Conservation (phyloP, 1,140 invertebrate species). For the Liolophura sinensis region DNA sequence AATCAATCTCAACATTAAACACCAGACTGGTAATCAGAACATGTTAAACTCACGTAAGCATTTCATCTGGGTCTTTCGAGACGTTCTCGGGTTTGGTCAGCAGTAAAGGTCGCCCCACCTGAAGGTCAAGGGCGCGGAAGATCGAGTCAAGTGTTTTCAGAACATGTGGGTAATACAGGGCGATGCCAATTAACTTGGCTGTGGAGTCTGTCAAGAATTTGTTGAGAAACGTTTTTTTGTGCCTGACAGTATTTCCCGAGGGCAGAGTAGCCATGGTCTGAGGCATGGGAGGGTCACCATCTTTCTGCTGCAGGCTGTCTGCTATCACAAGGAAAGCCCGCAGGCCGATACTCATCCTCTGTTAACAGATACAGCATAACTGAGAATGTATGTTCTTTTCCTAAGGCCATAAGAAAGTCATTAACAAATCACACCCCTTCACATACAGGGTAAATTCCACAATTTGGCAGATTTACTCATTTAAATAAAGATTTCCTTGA, state of each 20-base stretch:
- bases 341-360: conserved; percentile 96
- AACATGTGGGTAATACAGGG: conserved; percentile 93
- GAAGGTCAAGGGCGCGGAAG: conserved; percentile 89
- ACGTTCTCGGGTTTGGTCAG: conserved; percentile 95
- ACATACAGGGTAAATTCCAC: too few relatives aligned
- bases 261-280: conserved; percentile 90
- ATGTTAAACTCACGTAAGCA: conserved; percentile 71
- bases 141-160: conserved; percentile 96
- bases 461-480: too few relatives aligned
- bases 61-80: conserved; percentile 94
- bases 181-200: conserved; percentile 93
- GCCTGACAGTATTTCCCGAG: conserved; percentile 87
- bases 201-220: conserved; percentile 75
- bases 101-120: conserved; percentile 93
- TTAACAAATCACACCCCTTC: too few relatives aligned
- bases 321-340: conserved; percentile 95
- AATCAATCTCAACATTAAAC: too few relatives aligned
- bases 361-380: conserved; percentile 7
- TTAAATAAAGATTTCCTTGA: too few relatives aligned
- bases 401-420: too few relatives aligned
- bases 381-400: too few relatives aligned
- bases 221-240: conserved; percentile 78
- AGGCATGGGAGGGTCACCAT: conserved; percentile 97
- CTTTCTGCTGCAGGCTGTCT: conserved; percentile 97
- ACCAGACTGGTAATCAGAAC: too few relatives aligned